Conservation (phyloP, 2,797 vertebrate species). For the Lutjanus argentimaculatus region DNA sequence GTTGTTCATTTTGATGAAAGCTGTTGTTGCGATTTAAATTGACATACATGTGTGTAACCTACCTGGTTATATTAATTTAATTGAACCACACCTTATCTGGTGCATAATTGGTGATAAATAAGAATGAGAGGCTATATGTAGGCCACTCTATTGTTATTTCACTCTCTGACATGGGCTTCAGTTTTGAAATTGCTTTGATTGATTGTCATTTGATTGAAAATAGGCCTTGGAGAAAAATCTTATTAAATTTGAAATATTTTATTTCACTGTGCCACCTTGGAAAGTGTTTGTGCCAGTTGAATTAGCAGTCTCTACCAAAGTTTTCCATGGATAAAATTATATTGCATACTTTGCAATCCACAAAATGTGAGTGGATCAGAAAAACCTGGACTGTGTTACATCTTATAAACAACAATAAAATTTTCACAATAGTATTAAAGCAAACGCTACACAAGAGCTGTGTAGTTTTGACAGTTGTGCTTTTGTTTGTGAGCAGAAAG, state of each 20-base stretch:
- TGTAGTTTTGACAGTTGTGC: background rate
- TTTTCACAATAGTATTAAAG: background rate
- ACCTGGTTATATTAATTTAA: background rate
- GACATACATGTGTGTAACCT: background rate
- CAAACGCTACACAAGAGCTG: background rate
- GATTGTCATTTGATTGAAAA: background rate
- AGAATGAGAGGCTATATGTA: background rate
- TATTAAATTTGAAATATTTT: background rate
- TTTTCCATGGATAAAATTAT: background rate
- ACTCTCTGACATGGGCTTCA: background rate
- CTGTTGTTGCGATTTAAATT: background rate
- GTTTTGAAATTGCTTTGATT: background rate
- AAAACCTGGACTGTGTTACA: background rate
- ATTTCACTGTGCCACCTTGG: background rate
- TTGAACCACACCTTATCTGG: too few relatives aligned
- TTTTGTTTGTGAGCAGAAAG: background rate
- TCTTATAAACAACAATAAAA: background rate
- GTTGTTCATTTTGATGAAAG: background rate
- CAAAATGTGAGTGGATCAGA: background rate
- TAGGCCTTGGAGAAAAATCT: background rate
- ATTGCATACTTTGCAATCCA: too few relatives aligned
- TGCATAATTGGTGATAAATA: background rate
- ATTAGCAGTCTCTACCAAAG: background rate
- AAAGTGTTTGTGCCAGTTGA: background rate
- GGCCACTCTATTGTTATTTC: background rate